These are phyloP conservation scores for Catharus ustulatus DNA, from an alignment of 2,797 vertebrate species.

Conservation along the genomic window DNA sequence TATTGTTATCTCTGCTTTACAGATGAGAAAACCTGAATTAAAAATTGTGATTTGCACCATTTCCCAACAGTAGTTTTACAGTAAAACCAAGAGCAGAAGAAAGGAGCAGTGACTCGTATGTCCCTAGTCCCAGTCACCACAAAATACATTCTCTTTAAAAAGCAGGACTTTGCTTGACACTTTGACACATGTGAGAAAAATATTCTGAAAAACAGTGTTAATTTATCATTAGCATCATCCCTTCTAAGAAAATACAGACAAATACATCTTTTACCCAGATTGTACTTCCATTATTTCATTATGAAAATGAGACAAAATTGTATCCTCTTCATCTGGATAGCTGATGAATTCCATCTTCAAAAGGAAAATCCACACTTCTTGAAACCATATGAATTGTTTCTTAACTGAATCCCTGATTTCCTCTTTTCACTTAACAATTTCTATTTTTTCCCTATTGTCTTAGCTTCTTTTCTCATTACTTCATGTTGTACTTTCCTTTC, in stretches of 20 bases:
- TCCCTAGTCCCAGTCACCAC: neutral
- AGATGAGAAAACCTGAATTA: slow-evolving; percentile 55
- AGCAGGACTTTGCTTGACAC: neutral
- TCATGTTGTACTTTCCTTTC: neutral
- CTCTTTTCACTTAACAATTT: neutral
- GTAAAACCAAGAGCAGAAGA: neutral
- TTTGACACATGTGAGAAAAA: neutral
- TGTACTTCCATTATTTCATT: neutral
- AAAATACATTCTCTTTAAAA: accelerated
- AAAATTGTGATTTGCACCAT: neutral
- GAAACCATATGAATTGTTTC: slow-evolving; percentile 37
- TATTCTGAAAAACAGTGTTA: neutral
- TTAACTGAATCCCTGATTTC: neutral
- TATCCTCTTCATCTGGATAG: slow-evolving; percentile 43
- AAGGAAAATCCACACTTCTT: slow-evolving; percentile 39
- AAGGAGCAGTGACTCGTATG: neutral
- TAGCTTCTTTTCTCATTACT: neutral
- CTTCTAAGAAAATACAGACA: neutral
- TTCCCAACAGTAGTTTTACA: neutral
- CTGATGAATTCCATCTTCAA: slow-evolving; percentile 40
- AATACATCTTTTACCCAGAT: neutral
- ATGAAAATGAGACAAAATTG: neutral
- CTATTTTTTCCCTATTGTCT: neutral
- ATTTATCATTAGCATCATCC: neutral
- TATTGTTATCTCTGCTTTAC: slow-evolving; percentile 62